Evolutionary conservation across 2,113 vertebrate species (phyloP).

Genomic region (Paralichthys olivaceus): DNA sequence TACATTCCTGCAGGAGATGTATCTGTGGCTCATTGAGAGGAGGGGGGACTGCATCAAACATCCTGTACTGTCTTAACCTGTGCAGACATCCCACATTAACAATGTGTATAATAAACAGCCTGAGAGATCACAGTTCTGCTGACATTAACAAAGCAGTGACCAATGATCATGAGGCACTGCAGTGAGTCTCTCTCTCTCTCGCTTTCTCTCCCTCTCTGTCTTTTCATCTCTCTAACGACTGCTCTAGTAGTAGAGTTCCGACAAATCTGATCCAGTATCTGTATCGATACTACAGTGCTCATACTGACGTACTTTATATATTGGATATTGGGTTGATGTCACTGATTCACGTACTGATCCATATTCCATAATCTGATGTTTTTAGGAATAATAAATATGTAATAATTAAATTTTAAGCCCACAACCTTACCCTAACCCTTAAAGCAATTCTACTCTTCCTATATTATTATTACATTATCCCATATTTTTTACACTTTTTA

Average conservation of each 20-base stretch:
- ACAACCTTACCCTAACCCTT: too few species aligned
- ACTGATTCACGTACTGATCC: too few species aligned
- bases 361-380: not conserved
- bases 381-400: not conserved
- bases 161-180: slow-evolving; percentile 69
- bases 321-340: not conserved
- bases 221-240: slow-evolving; percentile 16
- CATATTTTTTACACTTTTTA: too few species aligned
- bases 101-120: slow-evolving; percentile 39
- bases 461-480: too few species aligned
- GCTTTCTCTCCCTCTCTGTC: slow-evolving; percentile 16
- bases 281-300: not conserved
- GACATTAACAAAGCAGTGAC: slow-evolving; percentile 69
- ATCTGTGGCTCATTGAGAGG: slow-evolving; percentile 16
- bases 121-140: slow-evolving; percentile 67
- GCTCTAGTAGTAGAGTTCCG: not conserved
- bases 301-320: not conserved
- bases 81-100: slow-evolving; percentile 30
- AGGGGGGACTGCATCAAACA: slow-evolving; percentile 40
- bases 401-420: not conserved
- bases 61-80: slow-evolving; percentile 26
- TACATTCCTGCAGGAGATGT: slow-evolving; percentile 40
- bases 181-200: slow-evolving; percentile 44
- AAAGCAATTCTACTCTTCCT: too few species aligned
- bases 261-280: not conserved